These are phyloP conservation scores for Rhagonycha fulva DNA, from an alignment of 2,888 invertebrate genomes.

Conservation along the genomic window DNA sequence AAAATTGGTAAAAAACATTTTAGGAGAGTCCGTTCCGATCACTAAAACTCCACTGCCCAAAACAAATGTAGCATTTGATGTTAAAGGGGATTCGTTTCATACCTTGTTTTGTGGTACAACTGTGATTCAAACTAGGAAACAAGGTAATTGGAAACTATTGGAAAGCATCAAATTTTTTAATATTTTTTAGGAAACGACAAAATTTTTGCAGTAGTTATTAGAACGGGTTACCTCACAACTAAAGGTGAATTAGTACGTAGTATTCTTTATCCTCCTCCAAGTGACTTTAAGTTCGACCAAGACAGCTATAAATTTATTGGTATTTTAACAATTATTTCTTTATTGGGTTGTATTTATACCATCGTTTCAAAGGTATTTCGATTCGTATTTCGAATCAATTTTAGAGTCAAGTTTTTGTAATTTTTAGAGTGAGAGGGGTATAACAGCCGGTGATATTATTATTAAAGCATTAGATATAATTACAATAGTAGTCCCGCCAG, in stretches of 20 bases:
- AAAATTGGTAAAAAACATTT: too few species aligned
- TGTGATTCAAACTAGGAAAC: constrained; percentile 87
- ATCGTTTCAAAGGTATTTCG: constrained; percentile 77
- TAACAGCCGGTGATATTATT: constrained; percentile 66
- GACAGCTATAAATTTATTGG: constrained; percentile 92
- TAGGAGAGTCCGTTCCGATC: constrained; percentile 91
- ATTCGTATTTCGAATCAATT: background rate
- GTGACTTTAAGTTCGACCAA: constrained; percentile 93
- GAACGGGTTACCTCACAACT: constrained; percentile 88
- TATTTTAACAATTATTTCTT: constrained; percentile 78
- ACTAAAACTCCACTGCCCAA: constrained; percentile 87
- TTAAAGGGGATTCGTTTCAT: constrained; percentile 85
- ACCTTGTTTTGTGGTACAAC: constrained; percentile 89
- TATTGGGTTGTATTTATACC: constrained; percentile 85
- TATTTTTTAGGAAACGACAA: constrained; percentile 34
- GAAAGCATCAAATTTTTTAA: background rate
- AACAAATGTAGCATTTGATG: constrained; percentile 69
- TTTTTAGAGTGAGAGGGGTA: constrained; percentile 63
- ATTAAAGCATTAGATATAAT: constrained; percentile 89
- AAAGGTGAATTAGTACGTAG: constrained; percentile 88
- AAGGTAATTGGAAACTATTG: constrained; percentile 55
- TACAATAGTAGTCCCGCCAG: constrained; percentile 94
- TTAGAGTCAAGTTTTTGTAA: constrained; percentile 12
- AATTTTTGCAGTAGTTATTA: constrained; percentile 70
- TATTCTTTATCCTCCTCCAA: constrained; percentile 93